phyloP scores from a whole-genome alignment of 2,113 vertebrate species.

The Neotoma lepida region DNA sequence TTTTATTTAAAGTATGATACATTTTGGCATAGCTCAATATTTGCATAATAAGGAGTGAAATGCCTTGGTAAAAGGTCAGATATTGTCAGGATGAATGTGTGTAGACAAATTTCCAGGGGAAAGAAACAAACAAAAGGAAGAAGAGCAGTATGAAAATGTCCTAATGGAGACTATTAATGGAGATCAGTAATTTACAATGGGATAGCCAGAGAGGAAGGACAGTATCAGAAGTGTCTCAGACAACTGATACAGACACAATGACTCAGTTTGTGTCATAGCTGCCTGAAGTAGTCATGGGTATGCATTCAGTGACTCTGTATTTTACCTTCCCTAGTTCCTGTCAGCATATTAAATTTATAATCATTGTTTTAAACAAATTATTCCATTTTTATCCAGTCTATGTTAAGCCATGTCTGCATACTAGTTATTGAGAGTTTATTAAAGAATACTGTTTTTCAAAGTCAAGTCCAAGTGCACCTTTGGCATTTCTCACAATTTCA shows the following conservation, averaged over 20 bases:
- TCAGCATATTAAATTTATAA: background rate
- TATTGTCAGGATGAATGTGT: background rate
- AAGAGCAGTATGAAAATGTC: background rate
- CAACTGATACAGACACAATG: background rate
- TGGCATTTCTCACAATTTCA: constrained; percentile 8
- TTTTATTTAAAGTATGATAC: background rate
- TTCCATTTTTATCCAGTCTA: background rate
- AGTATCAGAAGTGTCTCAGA: background rate
- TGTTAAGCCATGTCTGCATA: background rate
- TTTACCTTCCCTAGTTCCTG: background rate
- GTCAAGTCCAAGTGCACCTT: background rate
- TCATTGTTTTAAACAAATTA: background rate
- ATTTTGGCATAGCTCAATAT: background rate
- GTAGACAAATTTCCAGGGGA: background rate
- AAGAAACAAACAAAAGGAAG: background rate
- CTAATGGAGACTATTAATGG: background rate
- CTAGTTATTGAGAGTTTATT: background rate
- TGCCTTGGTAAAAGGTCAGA: background rate
- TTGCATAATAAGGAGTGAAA: background rate
- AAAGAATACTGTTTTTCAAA: background rate
- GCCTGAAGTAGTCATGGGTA: background rate
- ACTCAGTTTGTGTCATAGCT: background rate
- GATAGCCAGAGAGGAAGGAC: background rate
- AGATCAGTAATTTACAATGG: background rate
- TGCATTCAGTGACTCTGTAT: background rate